These are phyloP conservation scores for Pantherophis alleghaniensis DNA, from an alignment of 2,797 vertebrate genomes.

Conservation along the genomic window DNA sequence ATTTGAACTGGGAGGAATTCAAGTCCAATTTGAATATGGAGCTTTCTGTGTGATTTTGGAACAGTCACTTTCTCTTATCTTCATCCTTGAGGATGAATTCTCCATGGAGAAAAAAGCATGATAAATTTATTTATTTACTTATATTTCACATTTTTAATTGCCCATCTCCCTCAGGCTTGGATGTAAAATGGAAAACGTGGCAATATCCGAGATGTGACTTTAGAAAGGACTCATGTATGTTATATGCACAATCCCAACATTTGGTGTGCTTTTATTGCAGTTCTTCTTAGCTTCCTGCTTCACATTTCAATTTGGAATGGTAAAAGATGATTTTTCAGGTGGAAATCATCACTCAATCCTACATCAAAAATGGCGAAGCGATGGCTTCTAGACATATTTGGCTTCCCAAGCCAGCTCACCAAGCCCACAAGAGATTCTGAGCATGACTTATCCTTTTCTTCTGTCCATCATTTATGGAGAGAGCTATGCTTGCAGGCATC, in stretches of 20 bases:
- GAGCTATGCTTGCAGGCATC: background rate
- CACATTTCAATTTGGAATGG: constrained; percentile 50
- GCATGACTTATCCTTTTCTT: background rate
- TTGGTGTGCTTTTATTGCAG: constrained; percentile 11
- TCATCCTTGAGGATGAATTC: background rate
- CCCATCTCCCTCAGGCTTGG: background rate
- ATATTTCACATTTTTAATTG: background rate
- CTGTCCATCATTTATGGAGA: background rate
- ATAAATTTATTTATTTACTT: background rate
- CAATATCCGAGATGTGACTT: background rate
- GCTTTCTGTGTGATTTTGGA: background rate
- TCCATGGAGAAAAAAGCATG: background rate
- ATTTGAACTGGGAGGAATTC: background rate
- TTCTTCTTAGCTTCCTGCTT: background rate
- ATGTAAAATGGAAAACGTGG: background rate
- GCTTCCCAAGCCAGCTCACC: background rate
- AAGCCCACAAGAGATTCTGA: background rate
- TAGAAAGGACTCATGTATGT: background rate
- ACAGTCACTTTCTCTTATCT: background rate
- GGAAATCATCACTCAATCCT: constrained; percentile 56
- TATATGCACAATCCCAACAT: background rate
- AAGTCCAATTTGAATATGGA: background rate
- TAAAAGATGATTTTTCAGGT: constrained; percentile 53
- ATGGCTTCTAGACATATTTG: background rate
- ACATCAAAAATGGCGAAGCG: background rate